Evolutionary conservation across 2,888 invertebrate species (phyloP).

Genomic region (Agonum fuliginosum): DNA sequence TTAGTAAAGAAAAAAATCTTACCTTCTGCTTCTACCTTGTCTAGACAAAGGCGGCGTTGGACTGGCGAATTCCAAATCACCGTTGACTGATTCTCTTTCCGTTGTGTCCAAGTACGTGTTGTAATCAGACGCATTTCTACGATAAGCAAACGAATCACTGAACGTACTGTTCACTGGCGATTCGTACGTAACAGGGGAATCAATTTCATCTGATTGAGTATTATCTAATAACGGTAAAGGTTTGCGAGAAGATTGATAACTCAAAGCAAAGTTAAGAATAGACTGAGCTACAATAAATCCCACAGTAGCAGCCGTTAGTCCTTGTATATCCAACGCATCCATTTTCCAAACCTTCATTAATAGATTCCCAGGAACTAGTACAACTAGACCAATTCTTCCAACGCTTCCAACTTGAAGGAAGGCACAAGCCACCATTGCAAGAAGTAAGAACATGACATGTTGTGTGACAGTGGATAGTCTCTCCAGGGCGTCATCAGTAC

Average conservation of each 20-base stretch:
- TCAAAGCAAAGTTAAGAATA: background rate
- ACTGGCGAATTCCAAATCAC: constrained; percentile 62
- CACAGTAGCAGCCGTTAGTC: constrained; percentile 63
- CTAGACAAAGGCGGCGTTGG: constrained; percentile 69
- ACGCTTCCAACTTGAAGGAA: constrained; percentile 68
- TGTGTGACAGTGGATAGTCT: constrained; percentile 69
- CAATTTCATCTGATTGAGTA: background rate
- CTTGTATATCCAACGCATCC: constrained; percentile 59
- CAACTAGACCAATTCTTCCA: constrained; percentile 67
- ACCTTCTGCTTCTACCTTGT: constrained; percentile 66
- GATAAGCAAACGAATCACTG: background rate
- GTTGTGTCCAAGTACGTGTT: constrained; percentile 26
- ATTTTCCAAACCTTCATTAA: background rate
- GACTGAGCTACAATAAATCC: background rate
- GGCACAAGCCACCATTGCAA: constrained; percentile 70
- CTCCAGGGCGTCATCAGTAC: constrained; percentile 70
- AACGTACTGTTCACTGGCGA: background rate
- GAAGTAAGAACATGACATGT: constrained; percentile 69
- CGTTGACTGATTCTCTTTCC: constrained; percentile 42
- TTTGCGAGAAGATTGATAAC: background rate
- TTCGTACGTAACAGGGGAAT: background rate
- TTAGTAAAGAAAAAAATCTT: constrained; percentile 59
- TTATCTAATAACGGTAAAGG: background rate
- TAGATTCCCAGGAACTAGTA: constrained; percentile 69
- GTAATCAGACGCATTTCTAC: background rate